Evolutionary conservation across 1,140 invertebrate species (phyloP), one percentile per base, ranked within the genome.

Genomic region (Ips nitidus): DNA sequence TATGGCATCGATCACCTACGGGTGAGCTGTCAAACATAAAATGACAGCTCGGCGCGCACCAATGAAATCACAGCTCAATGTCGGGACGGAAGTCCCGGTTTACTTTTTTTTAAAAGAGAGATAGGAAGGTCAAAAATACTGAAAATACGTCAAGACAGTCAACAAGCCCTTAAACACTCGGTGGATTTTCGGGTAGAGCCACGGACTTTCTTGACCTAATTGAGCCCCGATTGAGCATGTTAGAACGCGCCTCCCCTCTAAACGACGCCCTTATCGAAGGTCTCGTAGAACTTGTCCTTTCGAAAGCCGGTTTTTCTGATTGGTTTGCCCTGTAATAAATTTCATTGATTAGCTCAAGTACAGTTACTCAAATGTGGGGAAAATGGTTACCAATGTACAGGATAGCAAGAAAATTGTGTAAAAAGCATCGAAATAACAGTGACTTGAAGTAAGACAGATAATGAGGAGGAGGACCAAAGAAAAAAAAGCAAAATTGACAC

Each of bases 181-280:
- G 41, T 38, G 59, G 60, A 47, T 73, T 69, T 39, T 71, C 72
- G 50, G 72, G 66, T 37, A 69, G 56, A 56, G 38, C 36, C 5
- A 69, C 47, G 2, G 69, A 69, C 61, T 72, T 72, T 69, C 77
- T 61, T 4, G 77, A 77, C 64, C 76, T 50, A 39, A 79, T 65
- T 6, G 77, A 78, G 2, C 72, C 68, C 57, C 76, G 71, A 56
- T 86, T 84, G 67, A 90, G 84, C 75, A 90, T 86, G 69, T 86
- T 89, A 5, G 88, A 90, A 52, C 88, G 81, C 7, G 87, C 80
- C 76, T 90, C 89, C 1, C 88, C 89, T 42, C 88, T 82, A 1
- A 86, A 81, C 0, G 88, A 89, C 0, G 87, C 86, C 57, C 84
- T 81, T 39, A 85, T 78, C 2, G 87, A 88, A 41, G 78, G 81